Percentiles rank a stretch among this genome's conserved stretches.
Conservation (phyloP, 2,888 invertebrate genomes). For the Conistra vaccinii region DNA sequence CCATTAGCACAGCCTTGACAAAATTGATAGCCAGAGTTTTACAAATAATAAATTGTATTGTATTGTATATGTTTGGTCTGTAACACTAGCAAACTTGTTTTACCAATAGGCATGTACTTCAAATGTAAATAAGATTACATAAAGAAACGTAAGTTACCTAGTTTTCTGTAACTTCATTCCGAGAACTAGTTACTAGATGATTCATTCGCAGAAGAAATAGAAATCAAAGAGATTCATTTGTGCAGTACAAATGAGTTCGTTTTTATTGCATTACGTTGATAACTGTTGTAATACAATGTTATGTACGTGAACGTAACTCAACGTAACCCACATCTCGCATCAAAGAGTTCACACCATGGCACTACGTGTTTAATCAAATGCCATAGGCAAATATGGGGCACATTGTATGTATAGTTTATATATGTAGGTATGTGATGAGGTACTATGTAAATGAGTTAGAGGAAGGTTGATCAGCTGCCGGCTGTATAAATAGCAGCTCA, state of each 20-base stretch:
- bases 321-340: constrained; percentile 65
- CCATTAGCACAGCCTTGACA: constrained; percentile 63
- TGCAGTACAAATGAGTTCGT: constrained; percentile 36
- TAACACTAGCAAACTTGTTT: constrained; percentile 12
- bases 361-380: constrained; percentile 72
- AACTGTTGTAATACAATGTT: constrained; percentile 65
- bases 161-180: constrained; percentile 26
- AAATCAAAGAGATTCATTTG: constrained; percentile 52
- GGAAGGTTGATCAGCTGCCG: constrained; percentile 79
- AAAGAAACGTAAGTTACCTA: constrained; percentile 11
- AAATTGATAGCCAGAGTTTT: constrained; percentile 37
- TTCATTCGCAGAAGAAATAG: constrained; percentile 47
- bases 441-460: constrained; percentile 77
- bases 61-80: constrained; percentile 37
- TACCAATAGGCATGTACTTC: neutral
- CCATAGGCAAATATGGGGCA: constrained; percentile 63
- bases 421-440: constrained; percentile 68
- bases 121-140: constrained; percentile 28
- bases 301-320: constrained; percentile 71
- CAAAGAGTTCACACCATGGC: constrained; percentile 69
- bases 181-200: constrained; percentile 42
- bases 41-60: constrained; percentile 35
- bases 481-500: constrained; percentile 78
- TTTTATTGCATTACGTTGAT: constrained; percentile 62
- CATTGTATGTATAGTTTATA: constrained; percentile 62